Conservation (phyloP, 2,888 invertebrate genomes). For the Orthonychiurus folsomi region DNA sequence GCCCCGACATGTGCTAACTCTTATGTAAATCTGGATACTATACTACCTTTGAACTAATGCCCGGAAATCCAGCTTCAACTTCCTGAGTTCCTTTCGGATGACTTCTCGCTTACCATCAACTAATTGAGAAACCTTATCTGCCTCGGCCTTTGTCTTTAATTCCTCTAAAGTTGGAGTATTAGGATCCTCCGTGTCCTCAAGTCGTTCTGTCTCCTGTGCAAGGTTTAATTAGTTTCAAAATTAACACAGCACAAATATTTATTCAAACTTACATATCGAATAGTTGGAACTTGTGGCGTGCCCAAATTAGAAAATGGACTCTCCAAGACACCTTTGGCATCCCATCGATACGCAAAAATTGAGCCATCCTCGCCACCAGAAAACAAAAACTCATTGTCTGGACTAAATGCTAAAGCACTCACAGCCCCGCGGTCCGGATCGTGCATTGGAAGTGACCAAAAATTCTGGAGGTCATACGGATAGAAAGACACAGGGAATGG, state of each 20-base stretch:
- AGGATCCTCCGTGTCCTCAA: constrained; percentile 43
- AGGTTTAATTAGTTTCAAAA: not conserved
- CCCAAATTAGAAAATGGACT: constrained; percentile 17
- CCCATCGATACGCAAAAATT: constrained; percentile 59
- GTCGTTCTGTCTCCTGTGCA: not conserved
- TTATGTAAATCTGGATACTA: too few species aligned
- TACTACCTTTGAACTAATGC: constrained; percentile 24
- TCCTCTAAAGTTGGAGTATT: constrained; percentile 53
- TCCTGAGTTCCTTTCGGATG: constrained; percentile 48
- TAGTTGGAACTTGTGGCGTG: not conserved
- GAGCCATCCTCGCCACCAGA: constrained; percentile 67
- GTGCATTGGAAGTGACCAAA: constrained; percentile 64
- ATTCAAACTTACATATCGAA: not conserved
- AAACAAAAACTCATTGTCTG: constrained; percentile 50
- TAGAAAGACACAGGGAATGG: constrained; percentile 29
- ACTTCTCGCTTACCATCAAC: constrained; percentile 55
- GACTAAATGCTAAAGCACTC: constrained; percentile 55
- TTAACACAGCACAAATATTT: not conserved
- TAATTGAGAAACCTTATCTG: constrained; percentile 54
- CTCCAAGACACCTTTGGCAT: constrained; percentile 45
- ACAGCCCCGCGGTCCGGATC: constrained; percentile 62
- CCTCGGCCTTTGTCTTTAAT: constrained; percentile 58
- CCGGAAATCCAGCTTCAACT: constrained; percentile 29
- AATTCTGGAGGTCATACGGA: constrained; percentile 50
- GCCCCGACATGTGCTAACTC: too few species aligned